These are phyloP conservation scores for Mesorhabditis belari DNA, from an alignment of 2,888 invertebrate species.

Conservation along the genomic window DNA sequence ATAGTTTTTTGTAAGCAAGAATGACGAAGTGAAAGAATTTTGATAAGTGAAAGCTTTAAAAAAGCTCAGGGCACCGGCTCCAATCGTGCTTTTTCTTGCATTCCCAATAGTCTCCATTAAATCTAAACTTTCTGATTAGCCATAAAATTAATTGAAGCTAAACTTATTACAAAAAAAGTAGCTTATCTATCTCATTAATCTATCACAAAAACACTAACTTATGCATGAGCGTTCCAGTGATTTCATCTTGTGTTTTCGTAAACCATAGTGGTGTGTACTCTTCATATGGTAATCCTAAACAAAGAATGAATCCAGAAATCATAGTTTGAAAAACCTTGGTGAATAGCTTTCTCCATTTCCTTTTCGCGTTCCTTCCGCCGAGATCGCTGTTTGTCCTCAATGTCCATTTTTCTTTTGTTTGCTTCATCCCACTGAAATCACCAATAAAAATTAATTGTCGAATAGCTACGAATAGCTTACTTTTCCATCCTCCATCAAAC, in stretches of 20 bases:
- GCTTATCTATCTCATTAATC: no score
- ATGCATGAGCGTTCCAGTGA: constrained; percentile 7
- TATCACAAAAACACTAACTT: neutral
- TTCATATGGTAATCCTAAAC: constrained; percentile 64
- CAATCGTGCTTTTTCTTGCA: constrained; percentile 81
- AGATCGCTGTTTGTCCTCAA: constrained; percentile 91
- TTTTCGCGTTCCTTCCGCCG: constrained; percentile 72
- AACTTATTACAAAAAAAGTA: no score
- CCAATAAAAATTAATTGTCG: neutral
- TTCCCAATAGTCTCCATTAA: constrained; percentile 80
- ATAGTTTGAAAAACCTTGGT: constrained; percentile 53
- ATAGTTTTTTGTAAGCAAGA: no score
- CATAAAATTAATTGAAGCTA: no score
- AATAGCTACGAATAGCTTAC: constrained; percentile 47
- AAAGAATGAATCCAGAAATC: constrained; percentile 11
- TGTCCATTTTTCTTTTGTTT: constrained; percentile 63
- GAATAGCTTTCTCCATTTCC: constrained; percentile 66
- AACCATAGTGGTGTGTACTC: constrained; percentile 83
- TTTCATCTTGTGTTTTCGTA: constrained; percentile 60
- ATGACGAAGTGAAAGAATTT: no score
- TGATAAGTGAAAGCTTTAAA: constrained; percentile 53
- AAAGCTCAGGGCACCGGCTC: constrained; percentile 84
- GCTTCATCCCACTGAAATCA: constrained; percentile 72
- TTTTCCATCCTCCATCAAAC: constrained; percentile 78
- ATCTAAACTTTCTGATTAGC: constrained; percentile 54